Evolutionary conservation across 2,113 vertebrate species (phyloP).

Genomic region (Elgaria multicarinata): DNA sequence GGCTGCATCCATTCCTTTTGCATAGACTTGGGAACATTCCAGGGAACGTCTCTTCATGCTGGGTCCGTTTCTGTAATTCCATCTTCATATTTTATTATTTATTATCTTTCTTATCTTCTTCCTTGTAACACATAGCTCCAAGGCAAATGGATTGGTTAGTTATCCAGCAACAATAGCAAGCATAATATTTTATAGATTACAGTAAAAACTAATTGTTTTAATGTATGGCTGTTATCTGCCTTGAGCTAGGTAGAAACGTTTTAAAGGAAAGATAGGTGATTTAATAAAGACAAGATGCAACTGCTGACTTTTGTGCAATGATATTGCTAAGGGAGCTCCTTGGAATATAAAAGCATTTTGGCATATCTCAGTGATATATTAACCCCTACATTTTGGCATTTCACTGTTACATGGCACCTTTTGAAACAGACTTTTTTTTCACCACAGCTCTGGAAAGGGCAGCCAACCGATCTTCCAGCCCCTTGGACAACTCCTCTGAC

Average conservation of each 20-base stretch:
- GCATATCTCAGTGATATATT: background rate
- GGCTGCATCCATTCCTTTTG: background rate
- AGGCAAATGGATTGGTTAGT: background rate
- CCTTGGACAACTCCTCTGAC: constrained; percentile 74
- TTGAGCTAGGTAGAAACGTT: background rate
- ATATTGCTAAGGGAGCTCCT: background rate
- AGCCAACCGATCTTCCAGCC: constrained; percentile 35
- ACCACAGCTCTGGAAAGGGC: constrained; percentile 70
- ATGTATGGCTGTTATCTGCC: background rate
- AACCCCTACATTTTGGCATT: background rate
- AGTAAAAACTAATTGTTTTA: background rate
- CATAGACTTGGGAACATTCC: background rate
- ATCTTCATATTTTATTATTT: background rate
- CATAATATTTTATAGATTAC: too few species aligned
- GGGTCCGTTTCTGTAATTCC: background rate
- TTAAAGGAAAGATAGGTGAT: background rate
- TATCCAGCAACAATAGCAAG: background rate
- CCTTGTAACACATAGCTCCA: background rate
- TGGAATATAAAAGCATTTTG: background rate
- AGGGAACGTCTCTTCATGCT: background rate
- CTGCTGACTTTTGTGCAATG: accelerated
- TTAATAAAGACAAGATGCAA: background rate
- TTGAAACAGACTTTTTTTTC: accelerated
- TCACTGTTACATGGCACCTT: background rate
- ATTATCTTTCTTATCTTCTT: background rate